Conservation (phyloP, 2,113 vertebrate genomes). For the Columbina picui region DNA sequence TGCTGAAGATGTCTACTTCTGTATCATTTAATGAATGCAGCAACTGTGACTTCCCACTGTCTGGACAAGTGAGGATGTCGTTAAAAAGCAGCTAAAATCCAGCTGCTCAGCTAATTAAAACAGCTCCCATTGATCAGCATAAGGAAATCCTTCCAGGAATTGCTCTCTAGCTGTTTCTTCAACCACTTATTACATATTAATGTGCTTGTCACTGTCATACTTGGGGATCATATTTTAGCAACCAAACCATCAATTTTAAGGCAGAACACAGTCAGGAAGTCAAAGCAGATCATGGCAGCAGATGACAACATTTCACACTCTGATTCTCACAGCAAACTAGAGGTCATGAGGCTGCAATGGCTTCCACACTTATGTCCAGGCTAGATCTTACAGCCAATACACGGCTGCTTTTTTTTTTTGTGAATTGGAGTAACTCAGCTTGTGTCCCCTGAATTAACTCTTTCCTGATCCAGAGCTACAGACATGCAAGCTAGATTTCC, state of each 20-base stretch:
- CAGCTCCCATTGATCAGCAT: constrained; percentile 6
- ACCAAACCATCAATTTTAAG: constrained; percentile 27
- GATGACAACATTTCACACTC: constrained; percentile 10
- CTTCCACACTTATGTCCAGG: not conserved
- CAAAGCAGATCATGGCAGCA: constrained; percentile 42
- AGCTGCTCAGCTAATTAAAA: constrained; percentile 54
- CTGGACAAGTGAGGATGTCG: not conserved
- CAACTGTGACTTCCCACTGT: not conserved
- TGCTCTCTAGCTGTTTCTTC: constrained; percentile 36
- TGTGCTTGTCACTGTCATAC: constrained; percentile 39
- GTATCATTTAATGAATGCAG: not conserved
- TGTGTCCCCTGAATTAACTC: not conserved
- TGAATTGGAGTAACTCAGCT: not conserved
- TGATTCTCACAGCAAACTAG: not conserved
- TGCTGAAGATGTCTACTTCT: constrained; percentile 3
- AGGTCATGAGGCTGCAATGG: not conserved
- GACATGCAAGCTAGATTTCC: not conserved
- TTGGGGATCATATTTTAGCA: not conserved
- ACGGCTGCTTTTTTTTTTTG: not conserved
- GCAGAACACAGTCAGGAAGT: not conserved
- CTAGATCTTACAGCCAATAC: not conserved
- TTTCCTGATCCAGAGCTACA: not conserved
- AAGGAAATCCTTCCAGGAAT: constrained; percentile 37
- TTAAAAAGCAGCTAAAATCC: constrained; percentile 50
- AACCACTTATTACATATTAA: constrained; percentile 32